Percentiles rank a stretch among this genome's conserved stretches.
Conservation (phyloP, 2,113 vertebrate species). For the Numida meleagris region DNA sequence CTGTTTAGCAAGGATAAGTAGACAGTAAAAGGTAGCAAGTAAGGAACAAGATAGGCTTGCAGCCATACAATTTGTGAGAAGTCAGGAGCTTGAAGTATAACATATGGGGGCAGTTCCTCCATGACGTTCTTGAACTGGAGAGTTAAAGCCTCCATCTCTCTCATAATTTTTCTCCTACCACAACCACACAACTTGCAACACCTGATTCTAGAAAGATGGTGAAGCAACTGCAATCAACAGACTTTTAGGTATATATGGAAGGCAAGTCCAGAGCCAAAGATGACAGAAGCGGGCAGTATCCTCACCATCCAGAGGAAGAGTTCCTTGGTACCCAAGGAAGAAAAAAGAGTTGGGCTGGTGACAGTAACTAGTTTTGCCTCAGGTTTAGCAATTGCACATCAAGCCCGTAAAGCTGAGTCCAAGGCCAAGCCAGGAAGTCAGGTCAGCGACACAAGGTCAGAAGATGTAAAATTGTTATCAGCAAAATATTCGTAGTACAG, state of each 20-base stretch:
- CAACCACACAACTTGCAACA: not conserved
- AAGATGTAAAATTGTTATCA: not conserved
- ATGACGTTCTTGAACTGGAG: not conserved
- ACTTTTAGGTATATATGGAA: not conserved
- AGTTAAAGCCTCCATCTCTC: not conserved
- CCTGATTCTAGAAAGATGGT: not conserved
- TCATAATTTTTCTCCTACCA: not conserved
- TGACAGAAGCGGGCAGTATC: no score
- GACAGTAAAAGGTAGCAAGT: not conserved
- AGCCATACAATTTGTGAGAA: not conserved
- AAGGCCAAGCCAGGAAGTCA: not conserved
- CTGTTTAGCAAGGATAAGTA: slow-evolving; percentile 16
- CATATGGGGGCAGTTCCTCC: not conserved
- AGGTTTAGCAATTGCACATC: not conserved
- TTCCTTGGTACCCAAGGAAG: not conserved
- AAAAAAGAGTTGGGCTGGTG: not conserved
- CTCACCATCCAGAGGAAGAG: not conserved
- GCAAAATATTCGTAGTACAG: not conserved
- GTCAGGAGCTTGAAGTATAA: not conserved
- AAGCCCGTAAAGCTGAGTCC: not conserved
- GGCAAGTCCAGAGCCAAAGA: no score
- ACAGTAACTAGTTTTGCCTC: not conserved
- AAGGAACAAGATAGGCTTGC: not conserved
- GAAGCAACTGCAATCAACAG: not conserved
- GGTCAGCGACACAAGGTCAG: not conserved